Conservation (phyloP, 2,888 invertebrate species). For the Tineola bisselliella region DNA sequence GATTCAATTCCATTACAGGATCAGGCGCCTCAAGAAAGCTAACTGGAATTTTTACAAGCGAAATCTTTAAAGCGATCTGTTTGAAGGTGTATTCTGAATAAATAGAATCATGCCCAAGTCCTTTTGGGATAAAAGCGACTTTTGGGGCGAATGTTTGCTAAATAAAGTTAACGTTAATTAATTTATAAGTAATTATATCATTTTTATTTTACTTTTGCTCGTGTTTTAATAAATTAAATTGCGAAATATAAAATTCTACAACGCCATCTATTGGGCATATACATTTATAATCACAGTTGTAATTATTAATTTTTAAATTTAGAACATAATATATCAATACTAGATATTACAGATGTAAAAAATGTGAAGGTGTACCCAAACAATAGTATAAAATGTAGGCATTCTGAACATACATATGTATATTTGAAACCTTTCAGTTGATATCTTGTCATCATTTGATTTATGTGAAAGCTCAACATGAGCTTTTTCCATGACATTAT, state of each 20-base stretch:
- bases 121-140: not conserved
- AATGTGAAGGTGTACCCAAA: too few species aligned
- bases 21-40: not conserved
- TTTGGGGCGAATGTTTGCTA: not conserved
- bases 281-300: too few species aligned
- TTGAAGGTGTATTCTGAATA: slow-evolving; percentile 3
- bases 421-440: not conserved
- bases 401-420: too few species aligned
- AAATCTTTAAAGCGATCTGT: slow-evolving; percentile 4
- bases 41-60: not conserved
- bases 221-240: too few species aligned
- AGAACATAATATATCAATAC: too few species aligned
- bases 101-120: not conserved
- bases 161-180: not conserved
- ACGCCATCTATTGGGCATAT: too few species aligned
- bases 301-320: too few species aligned
- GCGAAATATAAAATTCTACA: too few species aligned
- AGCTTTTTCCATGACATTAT: not conserved
- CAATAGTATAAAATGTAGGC: too few species aligned
- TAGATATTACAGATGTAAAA: too few species aligned
- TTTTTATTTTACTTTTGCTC: too few species aligned
- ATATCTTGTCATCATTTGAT: not conserved
- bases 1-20: slow-evolving; percentile 7
- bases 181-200: not conserved
- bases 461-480: not conserved